A percentile compares a stretch with the other conserved stretches of the same genome.
Evolutionary conservation across 2,797 vertebrate genomes (phyloP).

Genomic region (Mormyrops attenuatus): DNA sequence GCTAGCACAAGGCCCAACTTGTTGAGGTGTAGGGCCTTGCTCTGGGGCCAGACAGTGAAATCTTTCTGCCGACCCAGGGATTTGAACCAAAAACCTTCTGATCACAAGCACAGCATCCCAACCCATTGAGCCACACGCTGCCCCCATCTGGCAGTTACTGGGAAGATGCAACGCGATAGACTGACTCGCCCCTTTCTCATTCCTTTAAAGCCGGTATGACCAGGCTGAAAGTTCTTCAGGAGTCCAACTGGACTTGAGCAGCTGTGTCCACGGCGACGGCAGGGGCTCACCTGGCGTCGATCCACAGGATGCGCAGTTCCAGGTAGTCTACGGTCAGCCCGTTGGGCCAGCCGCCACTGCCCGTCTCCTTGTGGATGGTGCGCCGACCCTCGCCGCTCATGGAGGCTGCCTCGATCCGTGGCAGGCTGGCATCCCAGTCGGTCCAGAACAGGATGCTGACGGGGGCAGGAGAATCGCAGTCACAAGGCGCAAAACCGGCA

Average conservation of each 20-base stretch:
- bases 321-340: conserved; percentile 95
- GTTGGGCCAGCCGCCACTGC: conserved; percentile 93
- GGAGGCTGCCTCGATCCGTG: conserved; percentile 91
- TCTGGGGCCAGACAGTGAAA: background rate
- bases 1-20: background rate
- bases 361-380: conserved; percentile 89
- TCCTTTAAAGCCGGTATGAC: background rate
- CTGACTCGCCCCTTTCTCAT: background rate
- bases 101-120: background rate
- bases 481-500: background rate
- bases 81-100: background rate
- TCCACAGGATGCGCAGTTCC: conserved; percentile 94
- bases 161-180: background rate
- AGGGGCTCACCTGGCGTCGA: conserved; percentile 79
- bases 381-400: conserved; percentile 89
- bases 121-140: background rate
- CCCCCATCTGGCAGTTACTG: background rate
- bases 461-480: background rate
- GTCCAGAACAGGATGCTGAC: conserved; percentile 94
- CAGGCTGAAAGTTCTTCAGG: background rate
- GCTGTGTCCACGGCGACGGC: background rate
- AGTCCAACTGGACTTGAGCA: background rate
- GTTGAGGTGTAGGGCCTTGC: background rate
- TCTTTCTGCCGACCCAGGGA: background rate
- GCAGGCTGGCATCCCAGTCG: conserved; percentile 91